Conservation (phyloP, 2,797 vertebrate genomes). For the Florisuga fusca region DNA sequence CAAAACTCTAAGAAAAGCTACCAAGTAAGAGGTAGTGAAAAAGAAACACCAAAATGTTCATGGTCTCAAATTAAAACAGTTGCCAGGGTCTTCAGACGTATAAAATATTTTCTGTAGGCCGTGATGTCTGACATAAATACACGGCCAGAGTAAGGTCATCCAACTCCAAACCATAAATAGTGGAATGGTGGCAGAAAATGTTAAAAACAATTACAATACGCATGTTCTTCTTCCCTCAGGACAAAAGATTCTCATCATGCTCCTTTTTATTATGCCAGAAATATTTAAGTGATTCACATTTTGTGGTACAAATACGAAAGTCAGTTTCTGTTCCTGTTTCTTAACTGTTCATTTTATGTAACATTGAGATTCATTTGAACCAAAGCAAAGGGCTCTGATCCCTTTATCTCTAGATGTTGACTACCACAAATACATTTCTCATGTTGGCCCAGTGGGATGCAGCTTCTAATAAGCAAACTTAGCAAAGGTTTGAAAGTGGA, state of each 20-base stretch:
- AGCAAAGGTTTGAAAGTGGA: background rate
- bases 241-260: conserved; percentile 51
- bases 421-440: background rate
- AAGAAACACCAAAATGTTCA: background rate
- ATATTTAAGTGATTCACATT: conserved; percentile 62
- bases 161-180: conserved; percentile 65
- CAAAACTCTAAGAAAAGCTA: background rate
- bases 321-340: conserved; percentile 45
- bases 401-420: background rate
- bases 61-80: background rate
- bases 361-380: background rate
- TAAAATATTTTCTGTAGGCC: conserved; percentile 60
- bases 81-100: conserved; percentile 53
- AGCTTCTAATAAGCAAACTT: background rate
- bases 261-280: conserved; percentile 59
- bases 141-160: conserved; percentile 55
- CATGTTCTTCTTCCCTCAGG: conserved; percentile 57
- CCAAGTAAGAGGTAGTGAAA: background rate
- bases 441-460: background rate
- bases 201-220: conserved; percentile 61
- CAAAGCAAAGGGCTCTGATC: background rate
- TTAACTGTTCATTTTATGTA: background rate
- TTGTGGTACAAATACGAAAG: conserved; percentile 26
- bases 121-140: conserved; percentile 59
- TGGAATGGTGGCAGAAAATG: conserved; percentile 46